These are phyloP conservation scores for Muscina levida DNA, from an alignment of 2,888 invertebrate genomes.

Conservation along the genomic window DNA sequence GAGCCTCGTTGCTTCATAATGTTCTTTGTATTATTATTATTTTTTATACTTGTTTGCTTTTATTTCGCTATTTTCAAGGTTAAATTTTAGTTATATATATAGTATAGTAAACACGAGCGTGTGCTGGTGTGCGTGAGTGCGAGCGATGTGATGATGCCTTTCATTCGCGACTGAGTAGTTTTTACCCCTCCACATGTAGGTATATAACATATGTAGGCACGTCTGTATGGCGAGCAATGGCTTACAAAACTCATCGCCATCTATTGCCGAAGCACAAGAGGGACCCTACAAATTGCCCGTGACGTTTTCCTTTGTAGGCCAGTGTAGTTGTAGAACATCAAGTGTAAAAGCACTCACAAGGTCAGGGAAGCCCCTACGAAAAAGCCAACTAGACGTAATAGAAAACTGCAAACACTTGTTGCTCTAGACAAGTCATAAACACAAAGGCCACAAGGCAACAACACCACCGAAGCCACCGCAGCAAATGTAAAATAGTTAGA, in stretches of 20 bases:
- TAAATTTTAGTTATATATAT: slow-evolving; percentile 70
- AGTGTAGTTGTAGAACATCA: background rate
- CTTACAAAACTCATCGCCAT: too few species aligned
- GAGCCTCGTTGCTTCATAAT: slow-evolving; percentile 48
- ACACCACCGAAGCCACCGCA: too few species aligned
- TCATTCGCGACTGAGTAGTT: slow-evolving; percentile 36
- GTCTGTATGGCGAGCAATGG: background rate
- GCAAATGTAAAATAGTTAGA: slow-evolving; percentile 61
- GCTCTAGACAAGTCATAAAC: slow-evolving; percentile 50
- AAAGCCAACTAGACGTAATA: slow-evolving; percentile 35
- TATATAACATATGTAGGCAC: background rate
- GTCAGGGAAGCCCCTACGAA: slow-evolving; percentile 58
- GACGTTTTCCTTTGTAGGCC: background rate
- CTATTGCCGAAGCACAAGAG: too few species aligned
- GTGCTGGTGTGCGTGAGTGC: background rate
- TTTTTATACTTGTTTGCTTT: slow-evolving; percentile 60
- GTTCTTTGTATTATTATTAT: slow-evolving; percentile 42
- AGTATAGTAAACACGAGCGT: slow-evolving; percentile 32
- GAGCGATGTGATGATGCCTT: slow-evolving; percentile 38
- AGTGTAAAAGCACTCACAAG: slow-evolving; percentile 47
- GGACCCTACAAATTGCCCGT: background rate
- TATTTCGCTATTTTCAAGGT: slow-evolving; percentile 76
- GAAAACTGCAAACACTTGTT: slow-evolving; percentile 63
- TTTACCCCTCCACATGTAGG: background rate
- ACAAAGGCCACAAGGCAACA: slow-evolving; percentile 50